phyloP scores from a whole-genome alignment of 2,113 vertebrate genomes.

The Myotis lucifugus region DNA sequence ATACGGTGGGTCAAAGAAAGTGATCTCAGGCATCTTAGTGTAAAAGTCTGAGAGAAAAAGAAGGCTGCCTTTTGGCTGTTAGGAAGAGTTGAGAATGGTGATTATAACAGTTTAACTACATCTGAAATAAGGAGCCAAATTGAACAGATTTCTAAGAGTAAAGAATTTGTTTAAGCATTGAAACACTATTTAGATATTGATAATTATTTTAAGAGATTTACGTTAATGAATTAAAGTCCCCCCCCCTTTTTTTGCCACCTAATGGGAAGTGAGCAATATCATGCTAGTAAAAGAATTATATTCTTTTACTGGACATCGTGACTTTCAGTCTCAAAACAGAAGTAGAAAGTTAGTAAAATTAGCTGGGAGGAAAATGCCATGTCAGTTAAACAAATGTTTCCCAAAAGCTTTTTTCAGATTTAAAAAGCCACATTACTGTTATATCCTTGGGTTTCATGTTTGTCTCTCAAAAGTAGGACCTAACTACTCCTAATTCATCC shows the following conservation, averaged over 20 bases:
- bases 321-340: constrained; percentile 6
- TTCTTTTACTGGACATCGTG: constrained; percentile 28
- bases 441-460: background rate
- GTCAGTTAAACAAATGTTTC: background rate
- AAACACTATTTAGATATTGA: background rate
- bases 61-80: background rate
- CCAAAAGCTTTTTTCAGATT: background rate
- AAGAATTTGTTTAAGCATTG: constrained; percentile 10
- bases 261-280: constrained; percentile 14
- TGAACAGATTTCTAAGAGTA: background rate
- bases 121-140: background rate
- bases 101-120: background rate
- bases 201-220: constrained; percentile 31
- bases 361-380: background rate
- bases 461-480: background rate
- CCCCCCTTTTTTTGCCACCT: background rate
- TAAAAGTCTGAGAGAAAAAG: background rate
- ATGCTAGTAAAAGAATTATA: constrained; percentile 24
- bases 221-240: background rate
- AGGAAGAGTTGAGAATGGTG: background rate
- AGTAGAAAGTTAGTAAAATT: constrained; percentile 5
- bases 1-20: background rate
- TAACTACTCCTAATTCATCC: background rate
- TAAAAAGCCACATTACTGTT: background rate
- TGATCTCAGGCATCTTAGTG: background rate